Conservation (phyloP, 2,797 vertebrate species). For the Pseudochaenichthys georgianus region DNA sequence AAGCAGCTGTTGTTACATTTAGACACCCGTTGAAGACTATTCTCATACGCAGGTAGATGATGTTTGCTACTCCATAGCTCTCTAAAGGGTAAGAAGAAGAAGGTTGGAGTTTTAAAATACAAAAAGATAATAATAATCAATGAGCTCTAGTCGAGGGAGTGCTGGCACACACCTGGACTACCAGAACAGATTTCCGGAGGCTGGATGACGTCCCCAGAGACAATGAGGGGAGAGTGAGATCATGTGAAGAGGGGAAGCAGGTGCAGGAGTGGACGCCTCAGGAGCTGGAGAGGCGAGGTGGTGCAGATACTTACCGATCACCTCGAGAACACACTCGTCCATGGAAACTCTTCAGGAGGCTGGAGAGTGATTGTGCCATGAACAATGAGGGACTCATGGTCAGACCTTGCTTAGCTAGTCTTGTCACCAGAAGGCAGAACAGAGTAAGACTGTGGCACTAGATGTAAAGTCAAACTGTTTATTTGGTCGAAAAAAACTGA, state of each 20-base stretch:
- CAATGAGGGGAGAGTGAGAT: slow-evolving; percentile 3
- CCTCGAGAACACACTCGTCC: background rate
- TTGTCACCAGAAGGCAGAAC: background rate
- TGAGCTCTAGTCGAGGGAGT: slow-evolving; percentile 14
- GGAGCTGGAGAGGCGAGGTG: slow-evolving; percentile 23
- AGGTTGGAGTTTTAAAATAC: slow-evolving; percentile 5
- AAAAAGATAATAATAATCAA: slow-evolving; percentile 8
- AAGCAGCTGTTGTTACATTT: slow-evolving; percentile 11
- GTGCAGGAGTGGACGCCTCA: slow-evolving; percentile 26
- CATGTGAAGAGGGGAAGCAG: slow-evolving; percentile 21
- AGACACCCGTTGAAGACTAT: background rate
- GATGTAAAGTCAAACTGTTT: background rate
- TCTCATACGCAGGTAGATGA: background rate
- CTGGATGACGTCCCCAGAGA: slow-evolving; percentile 14
- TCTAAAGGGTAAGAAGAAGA: slow-evolving; percentile 9
- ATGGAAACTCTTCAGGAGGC: background rate
- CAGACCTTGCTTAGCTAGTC: background rate
- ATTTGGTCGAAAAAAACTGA: background rate
- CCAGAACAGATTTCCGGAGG: slow-evolving; percentile 24
- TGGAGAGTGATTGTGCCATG: slow-evolving; percentile 2
- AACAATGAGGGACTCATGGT: background rate
- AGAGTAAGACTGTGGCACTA: background rate
- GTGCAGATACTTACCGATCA: slow-evolving; percentile 12
- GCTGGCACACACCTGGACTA: slow-evolving; percentile 25
- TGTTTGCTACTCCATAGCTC: slow-evolving; percentile 2